Conservation (phyloP, 2,113 vertebrate genomes). For the Sorex fumeus region DNA sequence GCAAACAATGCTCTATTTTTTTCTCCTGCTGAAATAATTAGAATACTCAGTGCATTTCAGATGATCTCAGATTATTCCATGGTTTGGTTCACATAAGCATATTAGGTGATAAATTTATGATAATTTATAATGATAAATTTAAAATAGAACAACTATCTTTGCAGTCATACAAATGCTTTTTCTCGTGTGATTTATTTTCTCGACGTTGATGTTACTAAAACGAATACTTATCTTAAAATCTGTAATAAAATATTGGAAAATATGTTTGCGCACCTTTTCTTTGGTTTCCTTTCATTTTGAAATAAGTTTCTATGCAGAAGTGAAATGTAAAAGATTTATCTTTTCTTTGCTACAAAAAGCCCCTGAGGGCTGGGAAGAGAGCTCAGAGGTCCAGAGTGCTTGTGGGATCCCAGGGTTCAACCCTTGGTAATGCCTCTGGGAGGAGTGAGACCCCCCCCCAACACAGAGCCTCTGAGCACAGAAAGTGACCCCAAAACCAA, state of each 20-base stretch:
- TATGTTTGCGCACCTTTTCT: not conserved
- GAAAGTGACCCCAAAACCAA: too few species aligned
- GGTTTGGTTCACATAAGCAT: constrained; percentile 53
- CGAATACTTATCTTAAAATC: constrained; percentile 50
- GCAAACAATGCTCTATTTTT: not conserved
- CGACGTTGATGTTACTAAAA: constrained; percentile 56
- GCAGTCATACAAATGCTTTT: constrained; percentile 48
- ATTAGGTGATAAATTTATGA: constrained; percentile 71
- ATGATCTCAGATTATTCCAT: not conserved
- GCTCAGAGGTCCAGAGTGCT: too few species aligned
- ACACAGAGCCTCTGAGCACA: too few species aligned
- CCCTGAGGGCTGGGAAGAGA: too few species aligned
- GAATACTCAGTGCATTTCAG: constrained; percentile 56
- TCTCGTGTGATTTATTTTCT: constrained; percentile 52
- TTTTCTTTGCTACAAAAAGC: not conserved
- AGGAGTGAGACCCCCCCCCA: too few species aligned
- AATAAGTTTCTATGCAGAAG: not conserved
- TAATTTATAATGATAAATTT: constrained; percentile 38
- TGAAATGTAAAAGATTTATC: not conserved
- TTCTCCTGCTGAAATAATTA: constrained; percentile 47
- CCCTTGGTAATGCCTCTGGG: too few species aligned
- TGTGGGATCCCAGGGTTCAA: too few species aligned
- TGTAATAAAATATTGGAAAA: constrained; percentile 73
- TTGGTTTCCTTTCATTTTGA: not conserved
- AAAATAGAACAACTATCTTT: constrained; percentile 59